phyloP scores from a whole-genome alignment of 2,888 invertebrate species.

The Metallyticus violacea region DNA sequence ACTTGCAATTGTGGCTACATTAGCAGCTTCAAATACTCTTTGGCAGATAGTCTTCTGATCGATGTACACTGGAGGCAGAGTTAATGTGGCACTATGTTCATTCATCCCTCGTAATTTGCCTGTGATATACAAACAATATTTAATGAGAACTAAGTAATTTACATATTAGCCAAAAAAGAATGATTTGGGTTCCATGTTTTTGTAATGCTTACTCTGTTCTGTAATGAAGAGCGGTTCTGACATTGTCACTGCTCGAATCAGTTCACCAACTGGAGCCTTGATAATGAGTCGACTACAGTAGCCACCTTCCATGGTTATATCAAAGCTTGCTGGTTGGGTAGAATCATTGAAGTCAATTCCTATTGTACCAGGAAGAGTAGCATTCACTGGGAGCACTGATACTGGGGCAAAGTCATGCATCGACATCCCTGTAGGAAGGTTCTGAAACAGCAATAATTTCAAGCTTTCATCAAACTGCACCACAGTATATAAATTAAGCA shows the following conservation, averaged over 20 bases:
- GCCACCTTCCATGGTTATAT: conserved; percentile 54
- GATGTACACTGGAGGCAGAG: conserved; percentile 43
- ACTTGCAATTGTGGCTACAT: conserved; percentile 65
- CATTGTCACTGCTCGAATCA: conserved; percentile 77
- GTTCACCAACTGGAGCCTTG: conserved; percentile 83
- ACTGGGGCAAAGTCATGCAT: conserved; percentile 74
- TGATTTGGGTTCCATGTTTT: neutral
- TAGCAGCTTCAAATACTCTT: conserved; percentile 71
- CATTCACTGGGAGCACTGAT: conserved; percentile 59
- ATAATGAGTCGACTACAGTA: conserved; percentile 49
- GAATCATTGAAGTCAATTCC: conserved; percentile 93
- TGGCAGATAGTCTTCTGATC: conserved; percentile 54
- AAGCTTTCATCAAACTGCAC: too few species aligned
- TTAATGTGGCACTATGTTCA: conserved; percentile 59
- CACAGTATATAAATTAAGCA: too few species aligned
- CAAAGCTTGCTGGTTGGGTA: conserved; percentile 81
- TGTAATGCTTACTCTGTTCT: conserved; percentile 60
- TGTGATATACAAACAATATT: conserved; percentile 33
- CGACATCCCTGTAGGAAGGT: conserved; percentile 66
- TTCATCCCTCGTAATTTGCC: conserved; percentile 88
- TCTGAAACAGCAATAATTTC: neutral
- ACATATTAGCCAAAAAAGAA: neutral
- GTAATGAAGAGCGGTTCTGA: conserved; percentile 65
- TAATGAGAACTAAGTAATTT: too few species aligned
- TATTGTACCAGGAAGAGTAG: conserved; percentile 63